Evolutionary conservation across 2,888 invertebrate genomes (phyloP).

Genomic region (Neuroscelio doddi): DNA sequence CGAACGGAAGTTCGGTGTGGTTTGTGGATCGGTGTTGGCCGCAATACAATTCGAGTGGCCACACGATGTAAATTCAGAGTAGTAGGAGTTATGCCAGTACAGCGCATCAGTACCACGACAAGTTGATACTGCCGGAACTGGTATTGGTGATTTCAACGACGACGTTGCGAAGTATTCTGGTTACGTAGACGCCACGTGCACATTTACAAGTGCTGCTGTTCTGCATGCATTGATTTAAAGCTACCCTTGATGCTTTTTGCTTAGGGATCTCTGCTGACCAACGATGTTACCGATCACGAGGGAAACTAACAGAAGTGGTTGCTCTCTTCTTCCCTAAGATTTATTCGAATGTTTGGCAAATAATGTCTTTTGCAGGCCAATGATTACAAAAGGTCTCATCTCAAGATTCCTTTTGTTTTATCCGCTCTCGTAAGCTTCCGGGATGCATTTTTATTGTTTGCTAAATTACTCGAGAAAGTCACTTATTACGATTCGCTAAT

Average conservation of each 20-base stretch:
- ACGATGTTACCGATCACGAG: conserved; percentile 35
- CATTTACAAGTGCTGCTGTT: conserved; percentile 18
- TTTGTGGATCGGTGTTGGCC: conserved; percentile 54
- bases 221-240: conserved; percentile 59
- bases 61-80: conserved; percentile 50
- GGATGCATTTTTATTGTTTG: not conserved
- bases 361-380: conserved; percentile 31
- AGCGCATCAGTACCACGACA: too few species aligned
- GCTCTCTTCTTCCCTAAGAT: conserved; percentile 29
- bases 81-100: conserved; percentile 41
- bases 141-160: conserved; percentile 61
- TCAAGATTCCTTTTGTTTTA: too few species aligned
- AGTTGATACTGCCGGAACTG: conserved; percentile 50
- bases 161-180: conserved; percentile 35
- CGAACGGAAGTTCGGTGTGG: conserved; percentile 40
- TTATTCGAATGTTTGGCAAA: conserved; percentile 38
- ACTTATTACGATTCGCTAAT: too few species aligned
- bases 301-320: conserved; percentile 24
- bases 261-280: conserved; percentile 40
- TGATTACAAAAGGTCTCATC: conserved; percentile 3
- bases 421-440: too few species aligned
- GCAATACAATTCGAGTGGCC: conserved; percentile 63
- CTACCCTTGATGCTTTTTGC: conserved; percentile 53
- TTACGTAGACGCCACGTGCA: conserved; percentile 34
- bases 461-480: not conserved